phyloP scores from a whole-genome alignment of 2,797 vertebrate species.

The Notolepis coatsorum region DNA sequence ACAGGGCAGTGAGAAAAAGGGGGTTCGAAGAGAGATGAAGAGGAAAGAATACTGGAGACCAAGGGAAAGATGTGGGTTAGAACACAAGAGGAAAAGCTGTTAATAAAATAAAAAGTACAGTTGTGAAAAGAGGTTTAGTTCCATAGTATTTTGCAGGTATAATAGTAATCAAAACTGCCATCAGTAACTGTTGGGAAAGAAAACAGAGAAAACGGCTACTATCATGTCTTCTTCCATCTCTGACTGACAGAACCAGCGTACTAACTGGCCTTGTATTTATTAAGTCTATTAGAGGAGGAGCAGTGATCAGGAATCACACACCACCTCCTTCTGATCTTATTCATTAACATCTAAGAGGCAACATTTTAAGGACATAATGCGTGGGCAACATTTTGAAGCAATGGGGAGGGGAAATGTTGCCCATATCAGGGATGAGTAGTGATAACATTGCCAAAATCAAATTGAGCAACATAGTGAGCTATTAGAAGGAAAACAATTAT shows the following conservation, averaged over 20 bases:
- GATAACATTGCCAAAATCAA: too few relatives aligned
- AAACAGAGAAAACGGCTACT: conserved; percentile 4
- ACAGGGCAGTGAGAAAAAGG: conserved; percentile 26
- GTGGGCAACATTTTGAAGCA: too few relatives aligned
- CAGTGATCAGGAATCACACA: neutral
- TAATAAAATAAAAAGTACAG: conserved; percentile 51
- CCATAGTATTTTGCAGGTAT: neutral
- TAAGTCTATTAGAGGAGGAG: neutral
- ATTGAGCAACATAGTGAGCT: too few relatives aligned
- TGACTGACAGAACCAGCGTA: neutral
- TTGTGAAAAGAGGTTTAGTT: conserved; percentile 27
- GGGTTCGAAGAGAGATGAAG: conserved; percentile 44
- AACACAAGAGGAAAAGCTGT: conserved; percentile 59
- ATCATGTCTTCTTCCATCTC: neutral
- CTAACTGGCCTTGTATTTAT: too few relatives aligned
- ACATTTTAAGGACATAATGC: too few relatives aligned
- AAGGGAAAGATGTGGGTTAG: conserved; percentile 53
- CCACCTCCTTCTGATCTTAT: conserved; percentile 4
- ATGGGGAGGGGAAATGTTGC: too few relatives aligned
- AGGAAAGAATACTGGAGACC: conserved; percentile 27
- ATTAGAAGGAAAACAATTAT: too few relatives aligned
- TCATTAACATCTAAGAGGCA: too few relatives aligned
- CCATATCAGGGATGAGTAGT: conserved; percentile 1
- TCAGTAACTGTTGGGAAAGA: neutral
- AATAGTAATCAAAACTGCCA: conserved; percentile 10